Base-by-base conservation (phyloP, 2,797 vertebrate species). In the Bovichtus variegatus region DNA sequence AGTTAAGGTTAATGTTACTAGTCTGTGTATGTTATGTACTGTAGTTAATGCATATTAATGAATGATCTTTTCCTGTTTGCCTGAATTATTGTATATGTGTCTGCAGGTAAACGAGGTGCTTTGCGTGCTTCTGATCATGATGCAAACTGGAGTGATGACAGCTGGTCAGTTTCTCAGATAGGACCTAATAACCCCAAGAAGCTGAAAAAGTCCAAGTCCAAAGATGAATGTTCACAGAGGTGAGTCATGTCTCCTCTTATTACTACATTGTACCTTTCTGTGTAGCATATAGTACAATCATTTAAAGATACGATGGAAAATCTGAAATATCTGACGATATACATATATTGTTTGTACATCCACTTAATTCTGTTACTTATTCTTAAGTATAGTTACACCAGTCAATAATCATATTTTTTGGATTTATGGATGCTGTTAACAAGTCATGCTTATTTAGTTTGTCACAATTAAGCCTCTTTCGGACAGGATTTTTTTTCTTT, bases 101-200 rank as follows among this genome's bases (percentile, higher is more conserved):
- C 65, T 47, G 25, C 90, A 99, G 98, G 98, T 86, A 99, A 99
- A 94, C 94, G 97, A 95, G 97, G 97, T 76, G 97, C 96, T 83
- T 95, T 97, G 91, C 98, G 98, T 51, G 91, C 94, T 38, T 97
- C 97, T 57, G 98, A 99, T 87, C 97, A 97, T 13, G 98, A 99
- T 91, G 96, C 96, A 60, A 96, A 95, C 92, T 99, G 98, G 98
- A 96, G 94, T 88, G 98, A 99, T 70, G 98, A 99, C 86, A 96
- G 93, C 90, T 99, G 98, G 97, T 81, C 94, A 16, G 95, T 97
- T 87, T 91, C 94, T 82, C 97, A 94, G 71, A 86, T 94, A 76
- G 96, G 96, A 77, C 89, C 94, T 85, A 97, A 96, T 92, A 97
- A 96, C 81, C 96, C 96, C 93, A 99, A 99, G 93, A 99, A 99